These are phyloP conservation scores for Agraylea sexmaculata DNA, from an alignment of 1,140 invertebrate genomes.

Conservation along the genomic window DNA sequence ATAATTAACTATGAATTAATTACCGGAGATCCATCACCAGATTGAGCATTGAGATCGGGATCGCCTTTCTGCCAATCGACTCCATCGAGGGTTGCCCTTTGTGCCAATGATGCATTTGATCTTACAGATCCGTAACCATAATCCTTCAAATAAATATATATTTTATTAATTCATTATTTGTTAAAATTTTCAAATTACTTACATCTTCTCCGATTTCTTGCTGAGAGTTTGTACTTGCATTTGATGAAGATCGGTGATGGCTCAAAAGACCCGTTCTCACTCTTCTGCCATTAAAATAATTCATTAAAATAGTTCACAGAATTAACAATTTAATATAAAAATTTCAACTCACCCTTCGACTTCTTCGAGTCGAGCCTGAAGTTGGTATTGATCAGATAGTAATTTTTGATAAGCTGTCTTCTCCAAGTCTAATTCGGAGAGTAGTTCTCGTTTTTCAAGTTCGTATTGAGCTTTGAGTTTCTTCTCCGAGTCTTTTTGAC, in stretches of 20 bases:
- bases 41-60: too few relatives aligned
- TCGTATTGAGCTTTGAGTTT: slow-evolving; percentile 52
- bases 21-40: too few relatives aligned
- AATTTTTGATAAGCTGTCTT: slow-evolving; percentile 72
- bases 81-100: slow-evolving; percentile 39
- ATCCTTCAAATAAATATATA: slow-evolving; percentile 37
- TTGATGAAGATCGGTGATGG: slow-evolving; percentile 45
- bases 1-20: too few relatives aligned
- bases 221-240: slow-evolving; percentile 36
- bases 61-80: slow-evolving; percentile 42
- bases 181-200: slow-evolving; percentile 17
- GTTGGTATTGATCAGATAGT: slow-evolving; percentile 63
- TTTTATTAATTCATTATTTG: neutral
- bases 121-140: slow-evolving; percentile 65
- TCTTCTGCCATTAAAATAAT: too few relatives aligned
- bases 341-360: slow-evolving; percentile 26
- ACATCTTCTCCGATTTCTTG: slow-evolving; percentile 36
- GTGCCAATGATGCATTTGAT: slow-evolving; percentile 44
- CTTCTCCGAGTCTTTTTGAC: slow-evolving; percentile 48
- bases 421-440: slow-evolving; percentile 67
- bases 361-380: slow-evolving; percentile 45
- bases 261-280: slow-evolving; percentile 24
- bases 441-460: slow-evolving; percentile 55
- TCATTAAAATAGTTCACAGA: too few relatives aligned
- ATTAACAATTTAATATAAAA: neutral